Evolutionary conservation across 2,113 vertebrate genomes (phyloP), one percentile per base, ranked within the genome.

Genomic region (Hucho hucho): DNA sequence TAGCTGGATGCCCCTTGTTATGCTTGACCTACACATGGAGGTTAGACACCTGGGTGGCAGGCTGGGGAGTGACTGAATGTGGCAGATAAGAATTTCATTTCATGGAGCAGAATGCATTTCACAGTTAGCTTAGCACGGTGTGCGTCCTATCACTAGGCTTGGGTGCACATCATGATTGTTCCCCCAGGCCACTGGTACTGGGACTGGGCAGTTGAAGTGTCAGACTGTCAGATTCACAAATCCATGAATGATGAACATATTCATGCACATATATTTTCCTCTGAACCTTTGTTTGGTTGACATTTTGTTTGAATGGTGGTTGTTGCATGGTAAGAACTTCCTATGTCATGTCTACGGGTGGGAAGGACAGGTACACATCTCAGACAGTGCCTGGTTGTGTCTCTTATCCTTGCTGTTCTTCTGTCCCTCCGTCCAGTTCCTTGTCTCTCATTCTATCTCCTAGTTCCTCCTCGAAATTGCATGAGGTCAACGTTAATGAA

Each of bases 81-180:
- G 83, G 37, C 37, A 43, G 37, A 43, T 43, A 43, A 43, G 9
- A 43, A 43, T 87, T 79, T 89, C 81, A 85, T 91, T 90, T 91
- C 88, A 88, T 87, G 87, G 87, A 83, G 80, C 75, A 87, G 84
- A 90, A 91, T 92, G 89, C 87, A 90, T 89, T 91, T 90, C 87
- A 89, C 83, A 79, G 79, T 74, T 86, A 87, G 87, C 25, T 53
- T 67, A 20, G 85, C 86, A 78, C 77, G 82, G 84, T 83, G 2
- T 80, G 79, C 82, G 84, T 89, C 85, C 88, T 90, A 85, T 89
- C 88, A 80, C 85, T 86, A 86, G 81, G 86, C 85, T 90, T 92
- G 90, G 87, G 86, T 83, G 85, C 87, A 87, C 87, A 88, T 91
- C 84, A 83, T 87, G 87, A 92, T 90, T 88, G 81, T 84, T 86